Percentiles rank a stretch among this genome's conserved stretches.
Evolutionary conservation across 1,140 invertebrate species (phyloP).

Genomic region (Meloidogyne hapla): DNA sequence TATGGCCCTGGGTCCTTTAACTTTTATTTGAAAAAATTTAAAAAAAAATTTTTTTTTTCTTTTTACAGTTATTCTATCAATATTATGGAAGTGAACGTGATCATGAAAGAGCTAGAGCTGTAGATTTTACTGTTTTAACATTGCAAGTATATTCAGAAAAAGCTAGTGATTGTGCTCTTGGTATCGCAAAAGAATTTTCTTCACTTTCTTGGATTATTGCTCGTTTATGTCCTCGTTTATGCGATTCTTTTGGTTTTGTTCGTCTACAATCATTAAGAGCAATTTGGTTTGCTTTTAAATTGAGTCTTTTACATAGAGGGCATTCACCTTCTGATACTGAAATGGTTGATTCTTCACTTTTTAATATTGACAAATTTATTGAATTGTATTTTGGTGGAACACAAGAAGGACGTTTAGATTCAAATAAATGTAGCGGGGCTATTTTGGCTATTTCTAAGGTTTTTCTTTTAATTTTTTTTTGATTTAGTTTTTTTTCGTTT

Average conservation of each 20-base stretch:
- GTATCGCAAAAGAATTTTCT: conserved; percentile 59
- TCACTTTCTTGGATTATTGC: conserved; percentile 56
- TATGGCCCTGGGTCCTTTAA: too few species aligned
- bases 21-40: background rate
- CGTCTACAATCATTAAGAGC: conserved; percentile 46
- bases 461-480: conserved; percentile 11
- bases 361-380: conserved; percentile 48
- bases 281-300: conserved; percentile 53
- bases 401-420: conserved; percentile 57
- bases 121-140: conserved; percentile 58
- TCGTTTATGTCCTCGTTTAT: conserved; percentile 56
- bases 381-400: conserved; percentile 42
- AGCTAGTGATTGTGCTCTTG: conserved; percentile 52
- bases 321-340: conserved; percentile 54
- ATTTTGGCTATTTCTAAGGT: conserved; percentile 53
- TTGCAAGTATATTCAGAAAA: conserved; percentile 56
- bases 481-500: background rate
- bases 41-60: background rate
- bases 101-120: conserved; percentile 55
- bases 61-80: conserved; percentile 53
- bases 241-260: conserved; percentile 59
- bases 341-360: conserved; percentile 48
- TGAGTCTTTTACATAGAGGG: conserved; percentile 55
- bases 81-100: conserved; percentile 55
- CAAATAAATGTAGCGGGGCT: conserved; percentile 33